Base-by-base conservation (phyloP, 2,113 vertebrate species). In the Amphilophus citrinellus region DNA sequence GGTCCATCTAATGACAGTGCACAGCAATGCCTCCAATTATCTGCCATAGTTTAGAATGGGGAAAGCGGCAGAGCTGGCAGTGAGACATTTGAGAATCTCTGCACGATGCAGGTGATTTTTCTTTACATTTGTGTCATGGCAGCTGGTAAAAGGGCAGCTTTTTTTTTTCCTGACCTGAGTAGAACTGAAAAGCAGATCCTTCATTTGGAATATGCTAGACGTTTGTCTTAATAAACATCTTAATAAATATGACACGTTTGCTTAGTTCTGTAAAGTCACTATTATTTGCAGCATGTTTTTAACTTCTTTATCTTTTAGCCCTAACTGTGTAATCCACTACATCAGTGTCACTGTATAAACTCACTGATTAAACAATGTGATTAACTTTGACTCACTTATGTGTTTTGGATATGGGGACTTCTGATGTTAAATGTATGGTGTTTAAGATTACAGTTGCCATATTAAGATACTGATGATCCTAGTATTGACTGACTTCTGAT, bases 1-100 rank as follows among this genome's bases (percentile, higher is more conserved):
- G 62, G 50, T 53, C 37, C 24, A 60, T 57, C 75, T 93, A 93
- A 92, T 91, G 82, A 86, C 71, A 42, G 14, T 14, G 32, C 57
- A 66, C 11, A 22, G 50, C 50, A 47, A 35, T 37, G 71, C 27
- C 57, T 80, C 10, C 82, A 88, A 88, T 68, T 20, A 84, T 84
- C 35, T 3, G 32, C n/a, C 30, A 59, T 73, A 56, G 27, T 84
- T 88, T 63, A 83, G 57, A 76, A 59, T 56, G 63, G 65, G 2
- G 32, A 27, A 39, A 44, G 56, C 86, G 3, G 20, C 2, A 30
- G 32, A 22, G 76, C 58, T 24, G 11, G 5, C 56, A 30, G 11
- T 10, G 9, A 84, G 11, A 57, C 7, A 37, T 53, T 22, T 53
- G 22, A 61, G n/a, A 71, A 30, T 57, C 62, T 42, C 6, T 66